phyloP scores from a whole-genome alignment of 2,797 vertebrate species.

The Zenarchopterus dispar region DNA sequence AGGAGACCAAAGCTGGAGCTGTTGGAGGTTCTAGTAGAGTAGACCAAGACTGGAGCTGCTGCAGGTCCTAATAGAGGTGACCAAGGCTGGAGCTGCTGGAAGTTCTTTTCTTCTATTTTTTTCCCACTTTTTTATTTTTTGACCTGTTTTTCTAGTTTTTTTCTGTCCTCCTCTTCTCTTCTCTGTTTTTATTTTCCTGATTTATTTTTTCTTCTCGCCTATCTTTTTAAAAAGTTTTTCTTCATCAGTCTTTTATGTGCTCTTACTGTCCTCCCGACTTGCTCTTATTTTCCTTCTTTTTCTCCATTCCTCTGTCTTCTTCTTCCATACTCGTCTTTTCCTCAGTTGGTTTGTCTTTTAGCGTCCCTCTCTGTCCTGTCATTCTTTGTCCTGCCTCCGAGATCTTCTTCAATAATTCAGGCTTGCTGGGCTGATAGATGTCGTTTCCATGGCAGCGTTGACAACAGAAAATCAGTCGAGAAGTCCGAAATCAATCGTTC shows the following conservation, averaged over 20 bases:
- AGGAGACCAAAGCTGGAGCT: no score
- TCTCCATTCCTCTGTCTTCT: no score
- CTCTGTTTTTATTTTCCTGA: not conserved
- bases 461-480: no score
- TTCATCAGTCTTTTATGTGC: not conserved
- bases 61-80: no score
- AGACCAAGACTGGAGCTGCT: no score
- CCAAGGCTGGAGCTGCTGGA: no score
- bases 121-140: not conserved
- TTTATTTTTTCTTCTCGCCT: not conserved
- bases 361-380: no score
- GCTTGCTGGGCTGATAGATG: not conserved
- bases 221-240: not conserved
- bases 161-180: not conserved
- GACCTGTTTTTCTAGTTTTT: not conserved
- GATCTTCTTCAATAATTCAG: slow-evolving; percentile 59
- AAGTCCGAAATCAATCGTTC: not conserved
- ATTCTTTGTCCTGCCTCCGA: slow-evolving; percentile 7
- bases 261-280: not conserved
- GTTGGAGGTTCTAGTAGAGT: no score
- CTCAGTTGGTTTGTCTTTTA: no score
- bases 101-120: no score
- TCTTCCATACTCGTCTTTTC: no score
- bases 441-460: no score
- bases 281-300: not conserved